phyloP scores from a whole-genome alignment of 2,888 invertebrate species.

The Hyppa rectilinea region DNA sequence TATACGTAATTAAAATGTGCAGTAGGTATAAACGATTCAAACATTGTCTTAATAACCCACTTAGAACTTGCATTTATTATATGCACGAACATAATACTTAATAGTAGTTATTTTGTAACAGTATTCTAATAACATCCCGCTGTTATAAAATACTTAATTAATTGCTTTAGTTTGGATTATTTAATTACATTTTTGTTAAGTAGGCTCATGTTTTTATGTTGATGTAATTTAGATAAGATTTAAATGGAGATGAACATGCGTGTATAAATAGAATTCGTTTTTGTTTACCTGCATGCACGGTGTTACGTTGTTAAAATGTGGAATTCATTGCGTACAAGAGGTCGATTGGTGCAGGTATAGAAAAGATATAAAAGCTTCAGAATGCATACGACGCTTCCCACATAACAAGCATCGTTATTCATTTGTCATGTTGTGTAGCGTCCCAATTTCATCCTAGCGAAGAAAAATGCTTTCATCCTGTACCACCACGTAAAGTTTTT shows the following conservation, averaged over 20 bases:
- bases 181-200: constrained; percentile 30
- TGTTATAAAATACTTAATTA: constrained; percentile 24
- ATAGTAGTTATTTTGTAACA: constrained; percentile 37
- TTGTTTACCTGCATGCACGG: background rate
- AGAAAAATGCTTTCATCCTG: background rate
- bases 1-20: background rate
- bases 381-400: background rate
- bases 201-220: background rate
- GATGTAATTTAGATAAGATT: constrained; percentile 29
- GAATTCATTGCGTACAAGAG: background rate
- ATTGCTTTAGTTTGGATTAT: constrained; percentile 34
- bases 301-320: constrained; percentile 5
- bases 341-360: background rate
- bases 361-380: background rate
- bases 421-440: background rate
- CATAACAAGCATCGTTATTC: background rate
- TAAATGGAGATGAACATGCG: constrained; percentile 13
- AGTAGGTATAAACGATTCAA: background rate
- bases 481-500: no score
- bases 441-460: background rate
- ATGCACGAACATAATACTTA: constrained; percentile 25
- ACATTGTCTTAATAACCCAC: constrained; percentile 17
- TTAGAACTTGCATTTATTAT: constrained; percentile 22
- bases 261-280: background rate
- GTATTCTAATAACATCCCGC: constrained; percentile 36